Evolutionary conservation across 37 sponge, comb jelly and placozoan genomes (phyloP).

Genomic region (Oscarella lobularis): DNA sequence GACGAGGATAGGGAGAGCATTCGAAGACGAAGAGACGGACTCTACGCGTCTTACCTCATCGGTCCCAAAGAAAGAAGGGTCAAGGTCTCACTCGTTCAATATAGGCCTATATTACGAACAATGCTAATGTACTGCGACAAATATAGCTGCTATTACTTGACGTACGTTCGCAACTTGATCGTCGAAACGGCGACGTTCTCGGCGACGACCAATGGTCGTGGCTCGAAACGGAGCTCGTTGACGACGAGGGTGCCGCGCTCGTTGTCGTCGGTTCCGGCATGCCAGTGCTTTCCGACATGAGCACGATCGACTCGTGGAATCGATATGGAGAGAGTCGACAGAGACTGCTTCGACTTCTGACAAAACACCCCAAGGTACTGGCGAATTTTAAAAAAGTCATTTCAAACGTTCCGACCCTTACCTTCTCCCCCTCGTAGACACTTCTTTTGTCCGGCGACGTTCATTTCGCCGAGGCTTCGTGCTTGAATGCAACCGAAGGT

Average conservation of each 20-base stretch:
- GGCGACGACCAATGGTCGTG: constrained; percentile 3
- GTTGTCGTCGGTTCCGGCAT: background rate
- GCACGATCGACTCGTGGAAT: background rate
- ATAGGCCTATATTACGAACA: background rate
- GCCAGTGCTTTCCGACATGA: constrained; percentile 6
- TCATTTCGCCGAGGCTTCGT: background rate
- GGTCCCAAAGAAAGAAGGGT: background rate
- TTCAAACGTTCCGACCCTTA: no score
- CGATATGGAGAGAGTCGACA: background rate
- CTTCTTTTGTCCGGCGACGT: background rate
- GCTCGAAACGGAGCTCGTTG: background rate
- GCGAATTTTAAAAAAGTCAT: no score
- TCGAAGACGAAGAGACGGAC: background rate
- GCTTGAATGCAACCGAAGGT: background rate
- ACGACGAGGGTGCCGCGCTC: background rate
- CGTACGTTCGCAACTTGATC: constrained; percentile 5
- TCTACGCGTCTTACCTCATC: background rate
- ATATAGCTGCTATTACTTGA: background rate
- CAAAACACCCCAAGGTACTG: background rate
- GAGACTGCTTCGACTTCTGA: background rate
- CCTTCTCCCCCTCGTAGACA: background rate
- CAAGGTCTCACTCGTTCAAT: background rate
- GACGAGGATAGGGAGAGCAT: background rate
- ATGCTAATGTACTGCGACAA: background rate
- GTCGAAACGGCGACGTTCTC: constrained; percentile 1